A percentile compares a stretch with the other conserved stretches of the same genome.
These are phyloP conservation scores for Damaliscus lunatus DNA, from an alignment of 2,113 vertebrate genomes.

Conservation along the genomic window DNA sequence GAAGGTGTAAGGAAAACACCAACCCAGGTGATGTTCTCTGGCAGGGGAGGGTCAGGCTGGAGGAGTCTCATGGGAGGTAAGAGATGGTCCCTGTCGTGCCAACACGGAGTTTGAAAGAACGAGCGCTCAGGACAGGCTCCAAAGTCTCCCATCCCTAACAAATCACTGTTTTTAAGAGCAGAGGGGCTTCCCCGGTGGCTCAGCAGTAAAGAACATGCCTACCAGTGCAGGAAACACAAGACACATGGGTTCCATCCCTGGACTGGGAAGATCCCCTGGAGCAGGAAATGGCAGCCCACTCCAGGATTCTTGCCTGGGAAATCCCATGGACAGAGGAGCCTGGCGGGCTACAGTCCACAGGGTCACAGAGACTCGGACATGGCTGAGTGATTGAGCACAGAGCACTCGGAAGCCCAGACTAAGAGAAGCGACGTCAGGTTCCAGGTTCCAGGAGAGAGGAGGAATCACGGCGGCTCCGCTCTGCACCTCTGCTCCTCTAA, in stretches of 20 bases:
- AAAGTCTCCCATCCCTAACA: neutral
- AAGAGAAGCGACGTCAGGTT: neutral
- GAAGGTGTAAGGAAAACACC: neutral
- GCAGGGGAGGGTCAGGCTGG: neutral
- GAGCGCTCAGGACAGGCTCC: neutral
- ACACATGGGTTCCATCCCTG: neutral
- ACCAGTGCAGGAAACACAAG: neutral
- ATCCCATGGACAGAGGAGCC: neutral
- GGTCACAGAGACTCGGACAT: neutral
- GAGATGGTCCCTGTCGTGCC: fast-evolving
- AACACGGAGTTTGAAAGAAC: fast-evolving
- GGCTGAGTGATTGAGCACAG: neutral
- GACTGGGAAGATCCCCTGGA: neutral
- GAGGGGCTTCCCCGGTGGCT: neutral
- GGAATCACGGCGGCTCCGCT: fast-evolving
- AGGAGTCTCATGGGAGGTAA: neutral
- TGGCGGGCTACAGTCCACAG: neutral
- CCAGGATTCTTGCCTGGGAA: neutral
- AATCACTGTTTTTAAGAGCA: neutral
- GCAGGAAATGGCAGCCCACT: neutral
- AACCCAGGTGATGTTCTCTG: fast-evolving
- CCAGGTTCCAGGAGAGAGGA: neutral
- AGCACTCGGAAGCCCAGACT: neutral
- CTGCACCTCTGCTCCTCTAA: neutral
- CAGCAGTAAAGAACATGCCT: neutral